Percentiles rank a stretch among this genome's conserved stretches.
These are phyloP conservation scores for Ernsta delagoae DNA, from an alignment of 2,888 invertebrate genomes.

Conservation along the genomic window DNA sequence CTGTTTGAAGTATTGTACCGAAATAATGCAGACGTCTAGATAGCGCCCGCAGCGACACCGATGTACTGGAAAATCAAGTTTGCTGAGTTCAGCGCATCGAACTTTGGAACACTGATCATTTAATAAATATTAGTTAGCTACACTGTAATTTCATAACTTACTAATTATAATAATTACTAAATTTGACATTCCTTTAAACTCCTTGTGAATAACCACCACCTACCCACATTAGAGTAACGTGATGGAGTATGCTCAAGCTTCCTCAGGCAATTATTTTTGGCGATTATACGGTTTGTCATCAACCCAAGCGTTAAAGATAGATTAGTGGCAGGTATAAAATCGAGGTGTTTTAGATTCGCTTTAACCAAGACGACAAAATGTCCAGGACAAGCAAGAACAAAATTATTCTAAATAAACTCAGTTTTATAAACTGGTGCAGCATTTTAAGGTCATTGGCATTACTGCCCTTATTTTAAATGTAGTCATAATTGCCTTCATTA, in stretches of 20 bases:
- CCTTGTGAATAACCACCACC: too few species aligned
- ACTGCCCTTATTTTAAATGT: background rate
- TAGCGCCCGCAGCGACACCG: constrained; percentile 46
- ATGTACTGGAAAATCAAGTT: constrained; percentile 68
- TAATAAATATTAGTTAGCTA: constrained; percentile 37
- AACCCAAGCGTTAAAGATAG: too few species aligned
- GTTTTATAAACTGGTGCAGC: background rate
- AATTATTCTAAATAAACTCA: too few species aligned
- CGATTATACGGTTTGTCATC: too few species aligned
- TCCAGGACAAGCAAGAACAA: too few species aligned
- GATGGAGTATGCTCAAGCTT: too few species aligned
- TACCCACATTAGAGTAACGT: too few species aligned
- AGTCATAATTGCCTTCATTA: background rate
- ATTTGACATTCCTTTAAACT: too few species aligned
- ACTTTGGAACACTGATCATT: constrained; percentile 45
- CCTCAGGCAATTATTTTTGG: too few species aligned
- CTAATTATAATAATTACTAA: background rate
- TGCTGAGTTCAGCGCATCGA: constrained; percentile 56
- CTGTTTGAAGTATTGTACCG: constrained; percentile 35
- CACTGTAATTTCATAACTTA: constrained; percentile 13
- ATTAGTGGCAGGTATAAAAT: too few species aligned
- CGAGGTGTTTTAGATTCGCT: too few species aligned
- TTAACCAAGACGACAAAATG: too few species aligned
- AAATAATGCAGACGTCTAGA: constrained; percentile 46
- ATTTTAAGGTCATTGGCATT: background rate